phyloP scores from a whole-genome alignment of 64 coral and sea anemone species.

The Stylophora pistillata region DNA sequence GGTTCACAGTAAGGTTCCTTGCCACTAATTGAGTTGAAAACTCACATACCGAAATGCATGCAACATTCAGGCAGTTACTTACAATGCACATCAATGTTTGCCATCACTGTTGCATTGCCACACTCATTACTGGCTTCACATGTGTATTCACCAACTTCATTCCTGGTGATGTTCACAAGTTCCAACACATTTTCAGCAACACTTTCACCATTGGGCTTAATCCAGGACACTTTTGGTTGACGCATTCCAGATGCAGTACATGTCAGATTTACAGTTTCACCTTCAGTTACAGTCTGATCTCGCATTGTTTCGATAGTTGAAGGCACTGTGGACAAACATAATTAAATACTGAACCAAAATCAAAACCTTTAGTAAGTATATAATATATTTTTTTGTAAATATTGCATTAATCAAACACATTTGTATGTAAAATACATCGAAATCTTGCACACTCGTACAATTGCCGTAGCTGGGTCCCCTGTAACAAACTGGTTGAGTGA shows the following conservation, averaged over 20 bases:
- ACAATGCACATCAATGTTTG: background rate
- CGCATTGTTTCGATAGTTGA: background rate
- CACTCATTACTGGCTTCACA: slow-evolving; percentile 15
- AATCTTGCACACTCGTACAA: too few species aligned
- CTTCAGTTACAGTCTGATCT: background rate
- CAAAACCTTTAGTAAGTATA: too few species aligned
- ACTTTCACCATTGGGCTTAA: background rate
- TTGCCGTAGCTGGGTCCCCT: too few species aligned
- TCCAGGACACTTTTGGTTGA: background rate
- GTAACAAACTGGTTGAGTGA: too few species aligned
- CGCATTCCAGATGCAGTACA: background rate
- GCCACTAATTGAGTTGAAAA: too few species aligned
- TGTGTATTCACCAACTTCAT: background rate
- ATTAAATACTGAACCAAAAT: too few species aligned
- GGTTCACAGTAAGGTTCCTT: too few species aligned
- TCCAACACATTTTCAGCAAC: background rate
- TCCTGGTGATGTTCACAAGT: background rate
- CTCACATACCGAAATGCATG: too few species aligned
- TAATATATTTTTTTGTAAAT: background rate
- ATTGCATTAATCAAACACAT: too few species aligned
- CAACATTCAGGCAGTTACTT: background rate
- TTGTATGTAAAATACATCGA: too few species aligned
- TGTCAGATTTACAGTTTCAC: background rate
- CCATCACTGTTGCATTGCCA: background rate
- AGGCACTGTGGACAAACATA: background rate